Evolutionary conservation across 92 coral and sea anemone genomes (phyloP).

Genomic region (Epizoanthus ramosus): DNA sequence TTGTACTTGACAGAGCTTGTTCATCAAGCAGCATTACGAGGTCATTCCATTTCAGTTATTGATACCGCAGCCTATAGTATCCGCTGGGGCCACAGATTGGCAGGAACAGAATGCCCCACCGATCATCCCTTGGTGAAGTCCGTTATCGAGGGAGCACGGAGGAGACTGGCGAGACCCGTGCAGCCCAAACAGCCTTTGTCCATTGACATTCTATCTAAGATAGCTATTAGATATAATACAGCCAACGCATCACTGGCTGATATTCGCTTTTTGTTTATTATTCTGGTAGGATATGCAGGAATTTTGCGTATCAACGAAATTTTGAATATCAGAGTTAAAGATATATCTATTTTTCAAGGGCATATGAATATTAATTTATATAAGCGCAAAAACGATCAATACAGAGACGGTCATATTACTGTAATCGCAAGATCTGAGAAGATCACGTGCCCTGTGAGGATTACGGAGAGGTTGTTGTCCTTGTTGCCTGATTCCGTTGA

Average conservation of each 20-base stretch:
- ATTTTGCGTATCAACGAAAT: constrained; percentile 27
- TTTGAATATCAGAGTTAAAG: constrained; percentile 14
- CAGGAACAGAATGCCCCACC: neutral
- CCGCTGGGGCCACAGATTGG: constrained; percentile 31
- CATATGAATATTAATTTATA: constrained; percentile 23
- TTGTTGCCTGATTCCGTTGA: constrained; percentile 36
- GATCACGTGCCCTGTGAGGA: constrained; percentile 27
- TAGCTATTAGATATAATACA: constrained; percentile 1
- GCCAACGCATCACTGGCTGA: constrained; percentile 28
- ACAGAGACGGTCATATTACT: constrained; percentile 35
- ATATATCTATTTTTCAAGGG: neutral
- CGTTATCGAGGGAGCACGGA: constrained; percentile 27
- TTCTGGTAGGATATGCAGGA: constrained; percentile 21
- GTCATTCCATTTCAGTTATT: constrained; percentile 33
- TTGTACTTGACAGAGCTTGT: constrained; percentile 31
- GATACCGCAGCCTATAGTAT: constrained; percentile 7
- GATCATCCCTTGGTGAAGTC: constrained; percentile 27
- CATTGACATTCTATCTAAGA: neutral
- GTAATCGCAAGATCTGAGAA: constrained; percentile 34
- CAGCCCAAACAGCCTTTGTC: constrained; percentile 24
- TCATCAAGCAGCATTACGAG: constrained; percentile 3
- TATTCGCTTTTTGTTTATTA: constrained; percentile 10
- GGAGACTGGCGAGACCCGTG: constrained; percentile 29
- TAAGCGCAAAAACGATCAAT: constrained; percentile 38
- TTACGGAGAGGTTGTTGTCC: constrained; percentile 32